Evolutionary conservation across 2,797 vertebrate species (phyloP).

Genomic region (Spinibarbus caldwelli): DNA sequence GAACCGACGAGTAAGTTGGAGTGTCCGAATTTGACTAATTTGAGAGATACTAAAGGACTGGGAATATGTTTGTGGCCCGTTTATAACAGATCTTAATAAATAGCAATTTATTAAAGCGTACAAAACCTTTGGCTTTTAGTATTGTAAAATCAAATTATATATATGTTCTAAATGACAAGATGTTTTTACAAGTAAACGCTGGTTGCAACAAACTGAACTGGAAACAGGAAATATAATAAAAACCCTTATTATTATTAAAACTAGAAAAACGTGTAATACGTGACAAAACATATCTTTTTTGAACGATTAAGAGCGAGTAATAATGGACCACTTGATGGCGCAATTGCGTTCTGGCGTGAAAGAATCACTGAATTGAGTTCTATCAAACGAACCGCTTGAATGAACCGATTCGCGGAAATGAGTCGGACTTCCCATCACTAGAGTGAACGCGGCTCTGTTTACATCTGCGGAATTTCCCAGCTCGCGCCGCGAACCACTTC

Average conservation of each 20-base stretch:
- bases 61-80: not conserved
- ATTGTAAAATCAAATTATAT: not conserved
- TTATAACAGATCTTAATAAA: not conserved
- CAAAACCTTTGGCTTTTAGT: too few species aligned
- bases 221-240: not conserved
- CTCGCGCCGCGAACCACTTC: conserved; percentile 81
- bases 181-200: not conserved
- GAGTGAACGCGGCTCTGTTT: conserved; percentile 72
- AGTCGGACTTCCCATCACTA: conserved; percentile 27
- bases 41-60: not conserved
- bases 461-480: conserved; percentile 86
- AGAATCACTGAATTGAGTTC: not conserved
- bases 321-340: not conserved
- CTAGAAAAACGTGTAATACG: not conserved
- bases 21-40: not conserved
- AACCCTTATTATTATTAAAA: not conserved
- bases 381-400: not conserved
- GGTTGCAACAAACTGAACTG: not conserved
- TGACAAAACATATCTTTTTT: not conserved
- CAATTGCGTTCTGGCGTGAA: not conserved
- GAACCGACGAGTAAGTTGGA: not conserved
- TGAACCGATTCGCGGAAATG: conserved; percentile 9
- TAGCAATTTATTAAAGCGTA: too few species aligned
- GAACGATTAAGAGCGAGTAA: not conserved
- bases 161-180: not conserved